phyloP scores from a whole-genome alignment of 2,797 vertebrate genomes.

The Okamejei kenojei region DNA sequence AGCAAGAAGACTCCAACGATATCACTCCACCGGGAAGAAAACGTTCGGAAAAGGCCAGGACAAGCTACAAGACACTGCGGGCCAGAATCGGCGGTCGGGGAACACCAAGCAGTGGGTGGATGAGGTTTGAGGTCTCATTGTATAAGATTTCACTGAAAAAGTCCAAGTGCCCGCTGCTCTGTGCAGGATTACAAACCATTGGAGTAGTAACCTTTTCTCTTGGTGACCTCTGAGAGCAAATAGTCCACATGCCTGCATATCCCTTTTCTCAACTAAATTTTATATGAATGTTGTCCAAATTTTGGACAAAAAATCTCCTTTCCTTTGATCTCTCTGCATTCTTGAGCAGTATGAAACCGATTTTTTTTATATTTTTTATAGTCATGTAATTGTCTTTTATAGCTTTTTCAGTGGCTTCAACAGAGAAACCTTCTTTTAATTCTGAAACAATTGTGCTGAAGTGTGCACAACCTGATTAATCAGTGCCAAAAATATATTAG shows the following conservation, averaged over 20 bases:
- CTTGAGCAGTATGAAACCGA: background rate
- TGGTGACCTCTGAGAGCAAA: constrained; percentile 53
- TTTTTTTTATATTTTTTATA: too few relatives aligned
- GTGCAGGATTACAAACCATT: background rate
- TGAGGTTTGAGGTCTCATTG: constrained; percentile 90
- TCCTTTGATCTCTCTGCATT: constrained; percentile 1
- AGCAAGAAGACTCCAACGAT: constrained; percentile 83
- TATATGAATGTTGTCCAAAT: constrained; percentile 11
- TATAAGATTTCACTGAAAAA: constrained; percentile 53
- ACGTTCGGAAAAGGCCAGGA: constrained; percentile 78
- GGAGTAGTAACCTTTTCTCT: constrained; percentile 50
- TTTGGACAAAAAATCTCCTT: background rate
- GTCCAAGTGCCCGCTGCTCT: constrained; percentile 37
- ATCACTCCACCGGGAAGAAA: constrained; percentile 83
- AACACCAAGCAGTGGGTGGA: constrained; percentile 98
- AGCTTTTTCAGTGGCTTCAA: background rate
- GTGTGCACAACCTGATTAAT: background rate
- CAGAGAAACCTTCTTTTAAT: too few relatives aligned
- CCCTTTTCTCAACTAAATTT: background rate
- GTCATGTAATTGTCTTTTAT: background rate
- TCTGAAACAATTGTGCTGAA: background rate
- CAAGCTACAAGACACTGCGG: constrained; percentile 92
- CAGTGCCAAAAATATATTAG: background rate
- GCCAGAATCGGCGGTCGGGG: constrained; percentile 89
- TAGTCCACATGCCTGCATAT: background rate